phyloP scores from a whole-genome alignment of 2,888 invertebrate genomes.

The Malthinus seriepunctatus region DNA sequence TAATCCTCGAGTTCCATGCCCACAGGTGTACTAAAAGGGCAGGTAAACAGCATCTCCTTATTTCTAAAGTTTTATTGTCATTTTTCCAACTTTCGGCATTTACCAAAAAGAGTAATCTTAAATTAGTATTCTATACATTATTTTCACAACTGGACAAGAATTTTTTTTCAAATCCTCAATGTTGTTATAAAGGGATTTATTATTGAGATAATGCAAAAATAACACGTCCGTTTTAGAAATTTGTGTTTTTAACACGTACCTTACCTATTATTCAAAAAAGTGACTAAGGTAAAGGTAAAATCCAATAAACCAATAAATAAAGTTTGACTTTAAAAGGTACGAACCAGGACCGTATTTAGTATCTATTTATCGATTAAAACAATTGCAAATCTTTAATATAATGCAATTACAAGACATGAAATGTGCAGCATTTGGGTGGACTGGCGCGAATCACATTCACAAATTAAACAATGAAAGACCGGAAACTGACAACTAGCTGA shows the following conservation, averaged over 20 bases:
- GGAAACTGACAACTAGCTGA: slow-evolving; percentile 29
- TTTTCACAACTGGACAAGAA: slow-evolving; percentile 20
- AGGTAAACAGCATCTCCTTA: slow-evolving; percentile 21
- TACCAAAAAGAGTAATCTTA: slow-evolving; percentile 25
- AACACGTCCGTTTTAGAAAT: slow-evolving; percentile 5
- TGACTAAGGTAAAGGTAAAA: no score
- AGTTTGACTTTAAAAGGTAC: no score
- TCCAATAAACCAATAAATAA: no score
- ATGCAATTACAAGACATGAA: slow-evolving; percentile 4
- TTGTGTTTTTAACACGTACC: neutral
- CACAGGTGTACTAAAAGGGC: slow-evolving; percentile 25
- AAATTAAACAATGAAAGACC: slow-evolving; percentile 20
- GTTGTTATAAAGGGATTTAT: slow-evolving; percentile 18
- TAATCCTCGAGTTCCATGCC: slow-evolving; percentile 26
- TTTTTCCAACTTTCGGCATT: slow-evolving; percentile 25
- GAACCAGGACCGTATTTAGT: neutral
- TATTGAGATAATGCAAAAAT: slow-evolving; percentile 23
- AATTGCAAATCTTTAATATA: neutral
- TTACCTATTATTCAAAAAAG: neutral
- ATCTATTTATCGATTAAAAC: no score
- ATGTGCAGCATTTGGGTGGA: slow-evolving; percentile 11
- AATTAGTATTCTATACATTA: slow-evolving; percentile 27
- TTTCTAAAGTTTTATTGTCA: slow-evolving; percentile 16
- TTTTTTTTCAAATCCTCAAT: slow-evolving; percentile 6
- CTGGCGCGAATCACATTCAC: slow-evolving; percentile 18